Percentiles rank a stretch among this genome's conserved stretches.
These are phyloP conservation scores for Parauchenoglanis punctatus DNA, from an alignment of 2,797 vertebrate genomes.

Conservation along the genomic window DNA sequence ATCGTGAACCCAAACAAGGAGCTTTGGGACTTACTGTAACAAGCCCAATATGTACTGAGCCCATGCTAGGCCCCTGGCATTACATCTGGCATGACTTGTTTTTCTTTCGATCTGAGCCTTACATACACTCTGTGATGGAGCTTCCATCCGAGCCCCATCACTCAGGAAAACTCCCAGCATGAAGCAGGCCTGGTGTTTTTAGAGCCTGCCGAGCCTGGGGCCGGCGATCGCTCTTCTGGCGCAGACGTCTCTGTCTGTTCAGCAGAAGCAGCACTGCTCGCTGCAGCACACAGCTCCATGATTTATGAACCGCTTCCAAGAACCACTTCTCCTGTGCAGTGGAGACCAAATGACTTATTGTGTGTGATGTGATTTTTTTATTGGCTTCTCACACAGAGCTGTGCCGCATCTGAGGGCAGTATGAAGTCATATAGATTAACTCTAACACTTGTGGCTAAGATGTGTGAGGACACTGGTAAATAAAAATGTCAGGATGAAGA, in stretches of 20 bases:
- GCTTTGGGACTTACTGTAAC: neutral
- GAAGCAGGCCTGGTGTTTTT: slow-evolving; percentile 67
- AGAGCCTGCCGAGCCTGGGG: slow-evolving; percentile 74
- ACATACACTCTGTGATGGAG: slow-evolving; percentile 52
- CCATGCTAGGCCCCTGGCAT: slow-evolving; percentile 30
- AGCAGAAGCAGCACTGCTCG: slow-evolving; percentile 45
- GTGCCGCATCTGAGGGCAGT: slow-evolving; percentile 46
- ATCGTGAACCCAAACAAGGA: neutral
- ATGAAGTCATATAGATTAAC: slow-evolving; percentile 54
- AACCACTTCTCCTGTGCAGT: slow-evolving; percentile 48
- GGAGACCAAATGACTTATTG: slow-evolving; percentile 59
- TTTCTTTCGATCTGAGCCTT: slow-evolving; percentile 47
- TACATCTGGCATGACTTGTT: slow-evolving; percentile 39
- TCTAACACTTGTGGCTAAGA: slow-evolving; percentile 32
- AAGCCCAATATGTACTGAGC: neutral
- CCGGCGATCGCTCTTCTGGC: slow-evolving; percentile 64
- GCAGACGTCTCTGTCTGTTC: slow-evolving; percentile 56
- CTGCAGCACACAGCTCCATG: slow-evolving; percentile 34
- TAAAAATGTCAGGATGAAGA: slow-evolving; percentile 41
- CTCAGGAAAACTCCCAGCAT: slow-evolving; percentile 57
- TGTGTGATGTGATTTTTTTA: slow-evolving; percentile 63
- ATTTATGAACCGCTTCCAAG: slow-evolving; percentile 59
- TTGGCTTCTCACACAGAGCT: slow-evolving; percentile 51
- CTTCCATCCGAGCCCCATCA: slow-evolving; percentile 60
- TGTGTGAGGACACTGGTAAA: slow-evolving; percentile 43